A percentile compares a stretch with the other conserved stretches of the same genome.
Evolutionary conservation across 2,888 invertebrate genomes (phyloP).

Genomic region (Fissipunctia ypsillon): DNA sequence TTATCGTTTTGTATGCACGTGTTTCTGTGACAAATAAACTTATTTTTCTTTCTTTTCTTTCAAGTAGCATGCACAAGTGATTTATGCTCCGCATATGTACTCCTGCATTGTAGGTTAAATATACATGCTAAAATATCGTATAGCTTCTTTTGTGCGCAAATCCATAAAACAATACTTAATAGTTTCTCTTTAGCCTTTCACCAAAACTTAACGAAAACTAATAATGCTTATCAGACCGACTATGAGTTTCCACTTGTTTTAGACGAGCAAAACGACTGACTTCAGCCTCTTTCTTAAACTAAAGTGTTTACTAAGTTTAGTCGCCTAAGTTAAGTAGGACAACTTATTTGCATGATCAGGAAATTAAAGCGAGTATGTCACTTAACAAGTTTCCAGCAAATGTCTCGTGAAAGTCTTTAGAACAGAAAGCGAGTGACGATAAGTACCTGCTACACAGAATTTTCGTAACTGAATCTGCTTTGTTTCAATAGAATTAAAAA

Average conservation of each 20-base stretch:
- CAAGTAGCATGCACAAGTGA: constrained; percentile 2
- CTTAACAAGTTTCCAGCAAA: constrained; percentile 47
- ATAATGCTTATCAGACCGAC: neutral
- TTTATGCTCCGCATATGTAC: constrained; percentile 11
- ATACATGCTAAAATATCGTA: neutral
- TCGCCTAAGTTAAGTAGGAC: constrained; percentile 25
- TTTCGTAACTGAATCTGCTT: constrained; percentile 23
- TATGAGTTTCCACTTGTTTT: neutral
- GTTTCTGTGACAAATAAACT: no score
- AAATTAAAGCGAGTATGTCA: constrained; percentile 53
- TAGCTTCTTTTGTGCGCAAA: neutral
- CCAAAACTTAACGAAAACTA: no score
- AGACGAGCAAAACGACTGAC: neutral
- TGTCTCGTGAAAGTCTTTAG: constrained; percentile 49
- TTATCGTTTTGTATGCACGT: no score
- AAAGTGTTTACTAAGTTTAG: constrained; percentile 18
- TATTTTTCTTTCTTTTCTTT: no score
- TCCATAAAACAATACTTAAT: neutral
- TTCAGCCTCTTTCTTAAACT: constrained; percentile 12
- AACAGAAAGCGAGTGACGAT: constrained; percentile 47
- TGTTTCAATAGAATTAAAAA: constrained; percentile 29
- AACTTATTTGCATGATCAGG: constrained; percentile 59
- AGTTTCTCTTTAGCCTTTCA: neutral
- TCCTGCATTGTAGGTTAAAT: neutral
- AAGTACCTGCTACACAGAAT: constrained; percentile 3